Conservation (phyloP, 2,797 vertebrate species). For the Holocentrus rufus region DNA sequence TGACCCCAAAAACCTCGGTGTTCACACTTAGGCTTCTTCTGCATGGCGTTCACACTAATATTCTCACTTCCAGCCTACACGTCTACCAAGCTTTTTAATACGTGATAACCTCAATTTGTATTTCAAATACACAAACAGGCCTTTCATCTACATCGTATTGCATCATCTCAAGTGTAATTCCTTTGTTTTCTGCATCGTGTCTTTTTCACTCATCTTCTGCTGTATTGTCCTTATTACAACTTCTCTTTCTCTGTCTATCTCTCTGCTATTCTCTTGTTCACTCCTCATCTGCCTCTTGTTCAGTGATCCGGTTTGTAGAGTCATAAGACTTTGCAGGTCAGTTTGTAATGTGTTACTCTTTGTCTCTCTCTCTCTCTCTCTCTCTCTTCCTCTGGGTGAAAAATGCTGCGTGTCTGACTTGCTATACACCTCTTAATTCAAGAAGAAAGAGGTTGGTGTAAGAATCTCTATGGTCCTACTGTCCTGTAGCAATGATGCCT, state of each 20-base stretch:
- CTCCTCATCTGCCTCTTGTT: conserved; percentile 40
- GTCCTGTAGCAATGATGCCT: conserved; percentile 35
- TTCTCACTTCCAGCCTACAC: conserved; percentile 5
- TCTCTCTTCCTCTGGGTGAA: conserved; percentile 80
- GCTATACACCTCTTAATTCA: conserved; percentile 87
- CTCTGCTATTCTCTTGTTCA: conserved; percentile 10
- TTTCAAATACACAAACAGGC: background rate
- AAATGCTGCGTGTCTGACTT: conserved; percentile 86
- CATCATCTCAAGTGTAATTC: background rate
- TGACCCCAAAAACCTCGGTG: background rate
- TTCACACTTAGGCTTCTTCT: background rate
- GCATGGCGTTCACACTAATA: conserved; percentile 7
- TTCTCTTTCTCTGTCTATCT: conserved; percentile 50
- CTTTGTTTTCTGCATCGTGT: background rate
- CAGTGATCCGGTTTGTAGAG: conserved; percentile 37
- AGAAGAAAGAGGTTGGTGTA: conserved; percentile 94
- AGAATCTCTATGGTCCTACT: conserved; percentile 49
- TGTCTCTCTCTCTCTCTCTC: conserved; percentile 68
- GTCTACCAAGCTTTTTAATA: background rate
- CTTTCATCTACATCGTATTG: conserved; percentile 43
- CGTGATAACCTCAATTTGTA: background rate
- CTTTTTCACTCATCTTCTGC: conserved; percentile 3
- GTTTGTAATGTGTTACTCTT: conserved; percentile 80
- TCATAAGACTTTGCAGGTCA: conserved; percentile 61
- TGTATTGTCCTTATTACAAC: conserved; percentile 16